A percentile compares a stretch with the other conserved stretches of the same genome.
Conservation (phyloP, 2,797 vertebrate species). For the Coregonus ussuriensis region DNA sequence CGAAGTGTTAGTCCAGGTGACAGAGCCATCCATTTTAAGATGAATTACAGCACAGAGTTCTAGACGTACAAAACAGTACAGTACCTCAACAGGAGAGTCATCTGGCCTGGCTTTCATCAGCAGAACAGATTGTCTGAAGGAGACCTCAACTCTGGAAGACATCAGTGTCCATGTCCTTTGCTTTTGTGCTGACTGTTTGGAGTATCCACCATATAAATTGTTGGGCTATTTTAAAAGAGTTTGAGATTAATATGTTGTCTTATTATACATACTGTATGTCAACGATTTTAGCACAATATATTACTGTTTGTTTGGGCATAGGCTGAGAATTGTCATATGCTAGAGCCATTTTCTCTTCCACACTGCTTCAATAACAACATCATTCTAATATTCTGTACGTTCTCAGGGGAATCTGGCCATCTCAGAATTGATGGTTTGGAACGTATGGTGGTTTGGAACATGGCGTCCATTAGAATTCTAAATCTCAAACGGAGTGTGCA, state of each 20-base stretch:
- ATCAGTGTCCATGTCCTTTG: constrained; percentile 36
- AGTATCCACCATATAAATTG: not conserved
- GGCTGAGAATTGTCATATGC: not conserved
- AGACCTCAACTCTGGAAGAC: constrained; percentile 80
- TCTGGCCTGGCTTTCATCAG: constrained; percentile 85
- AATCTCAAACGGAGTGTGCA: too few relatives aligned
- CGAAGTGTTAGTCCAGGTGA: constrained; percentile 99
- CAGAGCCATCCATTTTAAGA: constrained; percentile 99
- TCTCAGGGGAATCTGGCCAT: too few relatives aligned
- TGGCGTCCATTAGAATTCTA: too few relatives aligned
- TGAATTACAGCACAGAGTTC: constrained; percentile 84
- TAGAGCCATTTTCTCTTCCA: not conserved
- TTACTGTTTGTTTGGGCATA: constrained; percentile 10
- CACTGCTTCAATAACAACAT: too few relatives aligned
- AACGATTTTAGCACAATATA: constrained; percentile 10
- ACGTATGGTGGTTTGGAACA: too few relatives aligned
- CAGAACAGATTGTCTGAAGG: constrained; percentile 78
- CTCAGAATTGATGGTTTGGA: too few relatives aligned
- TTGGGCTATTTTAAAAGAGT: not conserved
- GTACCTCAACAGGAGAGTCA: constrained; percentile 88
- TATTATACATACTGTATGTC: not conserved
- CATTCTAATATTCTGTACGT: too few relatives aligned
- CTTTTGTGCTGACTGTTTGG: not conserved
- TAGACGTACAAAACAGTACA: not conserved
- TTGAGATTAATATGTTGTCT: not conserved